These are phyloP conservation scores for Hylaeus anthracinus DNA, from an alignment of 1,140 invertebrate species.

Conservation along the genomic window DNA sequence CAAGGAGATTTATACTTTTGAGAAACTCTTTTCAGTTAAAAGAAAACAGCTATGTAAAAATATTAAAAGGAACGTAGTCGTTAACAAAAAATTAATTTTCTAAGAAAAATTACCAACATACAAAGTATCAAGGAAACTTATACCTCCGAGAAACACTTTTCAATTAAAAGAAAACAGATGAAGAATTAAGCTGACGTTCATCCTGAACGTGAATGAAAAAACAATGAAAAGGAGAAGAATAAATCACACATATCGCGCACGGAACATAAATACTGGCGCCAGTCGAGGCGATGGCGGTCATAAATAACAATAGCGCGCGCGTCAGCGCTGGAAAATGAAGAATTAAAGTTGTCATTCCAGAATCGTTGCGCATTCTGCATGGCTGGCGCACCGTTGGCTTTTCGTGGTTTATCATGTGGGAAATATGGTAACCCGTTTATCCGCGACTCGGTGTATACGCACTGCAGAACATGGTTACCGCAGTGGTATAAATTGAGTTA, in stretches of 20 bases:
- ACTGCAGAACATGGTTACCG: slow-evolving; percentile 29
- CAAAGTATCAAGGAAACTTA: too few species aligned
- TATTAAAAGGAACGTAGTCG: too few species aligned
- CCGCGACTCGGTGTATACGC: slow-evolving; percentile 30
- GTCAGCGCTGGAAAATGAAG: slow-evolving; percentile 7
- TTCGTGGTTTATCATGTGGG: slow-evolving; percentile 57
- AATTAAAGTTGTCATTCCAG: slow-evolving; percentile 5
- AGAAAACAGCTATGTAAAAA: too few species aligned
- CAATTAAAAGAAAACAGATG: too few species aligned
- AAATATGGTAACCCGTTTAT: slow-evolving; percentile 62
- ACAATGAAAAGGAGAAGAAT: neutral
- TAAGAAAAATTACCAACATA: too few species aligned
- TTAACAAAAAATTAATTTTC: too few species aligned
- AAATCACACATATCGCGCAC: too few species aligned
- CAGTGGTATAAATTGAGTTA: slow-evolving; percentile 60
- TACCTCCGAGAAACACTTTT: too few species aligned
- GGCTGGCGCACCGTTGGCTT: slow-evolving; percentile 21
- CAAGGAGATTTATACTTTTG: too few species aligned
- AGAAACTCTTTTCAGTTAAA: too few species aligned
- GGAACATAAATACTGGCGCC: neutral
- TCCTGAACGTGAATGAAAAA: neutral
- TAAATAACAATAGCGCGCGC: neutral
- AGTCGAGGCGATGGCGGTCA: too few species aligned
- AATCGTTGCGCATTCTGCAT: neutral
- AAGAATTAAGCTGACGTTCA: too few species aligned